Evolutionary conservation across 1,140 invertebrate species (phyloP), one percentile per base, ranked within the genome.

Genomic region (Anastatus disparis): DNA sequence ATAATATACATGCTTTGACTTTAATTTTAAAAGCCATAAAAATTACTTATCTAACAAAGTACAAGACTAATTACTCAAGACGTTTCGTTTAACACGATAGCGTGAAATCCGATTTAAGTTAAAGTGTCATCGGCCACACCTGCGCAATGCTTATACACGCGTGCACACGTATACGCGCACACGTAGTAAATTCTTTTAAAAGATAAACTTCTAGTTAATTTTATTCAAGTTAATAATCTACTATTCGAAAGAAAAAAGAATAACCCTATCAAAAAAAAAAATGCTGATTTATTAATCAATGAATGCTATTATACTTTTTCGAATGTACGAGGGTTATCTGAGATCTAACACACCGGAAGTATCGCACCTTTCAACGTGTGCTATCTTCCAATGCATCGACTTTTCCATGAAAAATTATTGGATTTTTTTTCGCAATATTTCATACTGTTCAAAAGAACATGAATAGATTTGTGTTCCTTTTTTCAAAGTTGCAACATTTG

Each of bases 281-380:
- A 24, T 53, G 67, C 59, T 70, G 58, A 70, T 70, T 70, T 70
- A 70, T 63, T 58, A 62, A 70, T 44, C 50, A 35, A 20, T 38
- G 59, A 62, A 35, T 42, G 6, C 44, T 35, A 69, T 61, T 69
- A 56, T 2, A 15, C n/a, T n/a, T n/a, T n/a, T n/a, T n/a, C n/a
- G n/a, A n/a, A n/a, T 15, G 35, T 38, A 46, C 26, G 38, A 15
- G 24, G 22, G 8, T 56, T 63, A 62, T 62, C 67, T 55, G 8
- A 42, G 31, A 69, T 69, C 56, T 31, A 0, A 2, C 35, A 35
- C 7, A 73, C 56, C 63, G 73, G 66, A 73, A 73, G 68, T 65
- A 48, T 76, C 61, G 69, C 76, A 76, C 75, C 76, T 77, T 77
- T 73, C 66, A 50, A 24, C 31, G 24, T 35, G 31, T 10, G 4